Percentiles rank a stretch among this genome's conserved stretches.
Evolutionary conservation across 2,888 invertebrate genomes (phyloP).

Genomic region (Caenorhabditis drosophilae): DNA sequence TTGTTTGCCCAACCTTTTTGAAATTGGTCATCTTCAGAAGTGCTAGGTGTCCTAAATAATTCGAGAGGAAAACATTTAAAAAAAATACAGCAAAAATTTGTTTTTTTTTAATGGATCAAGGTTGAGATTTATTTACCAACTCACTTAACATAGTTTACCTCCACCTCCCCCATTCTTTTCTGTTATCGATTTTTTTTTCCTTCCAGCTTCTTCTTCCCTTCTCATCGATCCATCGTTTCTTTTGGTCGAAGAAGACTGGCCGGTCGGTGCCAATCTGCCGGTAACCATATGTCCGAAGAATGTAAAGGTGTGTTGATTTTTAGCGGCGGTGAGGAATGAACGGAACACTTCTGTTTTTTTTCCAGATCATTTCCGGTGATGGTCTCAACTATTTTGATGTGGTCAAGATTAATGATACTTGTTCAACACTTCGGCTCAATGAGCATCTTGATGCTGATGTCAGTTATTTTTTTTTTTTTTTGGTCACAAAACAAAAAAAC

Average conservation of each 20-base stretch:
- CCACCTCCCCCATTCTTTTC: too few species aligned
- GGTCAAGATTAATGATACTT: conserved; percentile 51
- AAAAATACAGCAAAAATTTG: too few species aligned
- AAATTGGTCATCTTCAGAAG: too few species aligned
- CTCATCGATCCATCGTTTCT: conserved; percentile 57
- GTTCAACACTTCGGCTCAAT: conserved; percentile 52
- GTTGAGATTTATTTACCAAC: too few species aligned
- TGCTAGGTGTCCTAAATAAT: too few species aligned
- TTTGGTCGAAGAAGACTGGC: conserved; percentile 63
- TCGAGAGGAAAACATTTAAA: too few species aligned
- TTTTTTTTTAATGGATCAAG: too few species aligned
- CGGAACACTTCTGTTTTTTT: not conserved
- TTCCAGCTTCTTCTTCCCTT: conserved; percentile 16
- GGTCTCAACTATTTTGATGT: conserved; percentile 44
- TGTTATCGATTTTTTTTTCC: too few species aligned
- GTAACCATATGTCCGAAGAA: conserved; percentile 52
- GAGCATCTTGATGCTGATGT: conserved; percentile 62
- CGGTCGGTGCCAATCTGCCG: conserved; percentile 52
- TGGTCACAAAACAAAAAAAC: too few species aligned
- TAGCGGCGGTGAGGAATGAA: too few species aligned
- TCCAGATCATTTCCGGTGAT: conserved; percentile 52
- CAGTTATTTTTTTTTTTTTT: conserved; percentile 22
- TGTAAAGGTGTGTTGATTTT: conserved; percentile 20
- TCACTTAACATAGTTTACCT: too few species aligned
- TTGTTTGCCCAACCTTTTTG: too few species aligned